These are phyloP conservation scores for Caprella mutica DNA, from an alignment of 2,888 invertebrate species.

Conservation along the genomic window DNA sequence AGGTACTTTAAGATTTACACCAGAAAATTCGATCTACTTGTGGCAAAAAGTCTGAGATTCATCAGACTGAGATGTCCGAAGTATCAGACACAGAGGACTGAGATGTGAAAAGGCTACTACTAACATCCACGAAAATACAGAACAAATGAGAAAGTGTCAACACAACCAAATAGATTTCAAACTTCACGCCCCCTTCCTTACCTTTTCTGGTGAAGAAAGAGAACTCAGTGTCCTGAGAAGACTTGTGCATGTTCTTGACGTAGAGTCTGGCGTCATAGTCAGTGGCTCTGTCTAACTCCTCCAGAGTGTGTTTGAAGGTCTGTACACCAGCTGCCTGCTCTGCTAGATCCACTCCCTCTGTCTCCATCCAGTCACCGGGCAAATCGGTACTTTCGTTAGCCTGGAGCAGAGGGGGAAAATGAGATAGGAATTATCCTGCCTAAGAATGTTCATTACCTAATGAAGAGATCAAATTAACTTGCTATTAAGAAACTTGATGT, in stretches of 20 bases:
- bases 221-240: conserved; percentile 21
- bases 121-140: too few species aligned
- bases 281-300: conserved; percentile 26
- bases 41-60: too few species aligned
- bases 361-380: conserved; percentile 13
- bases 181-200: too few species aligned
- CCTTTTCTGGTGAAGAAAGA: conserved; percentile 31
- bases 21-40: too few species aligned
- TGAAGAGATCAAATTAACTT: neutral
- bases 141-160: too few species aligned
- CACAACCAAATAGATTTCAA: too few species aligned
- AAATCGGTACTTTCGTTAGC: conserved; percentile 8
- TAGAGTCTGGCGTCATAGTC: conserved; percentile 24
- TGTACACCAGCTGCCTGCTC: conserved; percentile 13
- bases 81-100: too few species aligned
- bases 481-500: neutral
- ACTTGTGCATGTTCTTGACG: conserved; percentile 23
- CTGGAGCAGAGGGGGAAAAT: neutral
- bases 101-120: too few species aligned
- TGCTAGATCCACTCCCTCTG: neutral
- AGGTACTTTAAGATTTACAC: too few species aligned
- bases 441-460: too few species aligned
- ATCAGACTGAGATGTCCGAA: too few species aligned
- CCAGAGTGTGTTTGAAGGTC: conserved; percentile 23
- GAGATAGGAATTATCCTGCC: too few species aligned